phyloP scores from a whole-genome alignment of 2,888 invertebrate species.

The Syritta pipiens region DNA sequence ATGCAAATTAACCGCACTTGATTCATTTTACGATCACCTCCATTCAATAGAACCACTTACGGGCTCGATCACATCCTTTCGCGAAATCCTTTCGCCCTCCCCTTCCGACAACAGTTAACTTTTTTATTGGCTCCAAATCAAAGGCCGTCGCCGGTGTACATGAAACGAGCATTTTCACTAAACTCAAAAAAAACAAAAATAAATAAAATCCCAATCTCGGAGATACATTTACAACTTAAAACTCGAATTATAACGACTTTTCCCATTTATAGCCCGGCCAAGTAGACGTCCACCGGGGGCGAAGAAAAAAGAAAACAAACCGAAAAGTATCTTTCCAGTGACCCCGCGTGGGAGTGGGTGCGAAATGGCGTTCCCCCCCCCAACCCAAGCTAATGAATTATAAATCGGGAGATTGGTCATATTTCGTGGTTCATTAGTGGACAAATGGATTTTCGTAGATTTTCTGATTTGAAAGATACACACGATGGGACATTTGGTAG shows the following conservation, averaged over 20 bases:
- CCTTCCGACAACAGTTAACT: too few relatives aligned
- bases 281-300: constrained; percentile 27
- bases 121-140: neutral
- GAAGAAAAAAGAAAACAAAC: too few relatives aligned
- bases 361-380: constrained; percentile 6
- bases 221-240: too few relatives aligned
- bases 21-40: neutral
- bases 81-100: too few relatives aligned
- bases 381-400: constrained; percentile 44
- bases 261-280: constrained; percentile 20
- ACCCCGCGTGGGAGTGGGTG: constrained; percentile 8
- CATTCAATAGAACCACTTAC: too few relatives aligned
- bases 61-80: too few relatives aligned
- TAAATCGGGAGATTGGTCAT: constrained; percentile 53
- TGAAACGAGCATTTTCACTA: neutral
- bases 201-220: neutral
- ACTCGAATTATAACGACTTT: constrained; percentile 10
- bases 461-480: constrained; percentile 9
- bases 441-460: constrained; percentile 31
- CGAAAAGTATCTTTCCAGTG: constrained; percentile 20
- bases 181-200: too few relatives aligned
- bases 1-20: neutral
- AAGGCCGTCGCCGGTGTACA: too few relatives aligned
- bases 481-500: constrained; percentile 16
- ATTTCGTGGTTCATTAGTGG: constrained; percentile 62